Conservation (phyloP, 2,113 vertebrate species). For the Onychostruthus taczanowskii region DNA sequence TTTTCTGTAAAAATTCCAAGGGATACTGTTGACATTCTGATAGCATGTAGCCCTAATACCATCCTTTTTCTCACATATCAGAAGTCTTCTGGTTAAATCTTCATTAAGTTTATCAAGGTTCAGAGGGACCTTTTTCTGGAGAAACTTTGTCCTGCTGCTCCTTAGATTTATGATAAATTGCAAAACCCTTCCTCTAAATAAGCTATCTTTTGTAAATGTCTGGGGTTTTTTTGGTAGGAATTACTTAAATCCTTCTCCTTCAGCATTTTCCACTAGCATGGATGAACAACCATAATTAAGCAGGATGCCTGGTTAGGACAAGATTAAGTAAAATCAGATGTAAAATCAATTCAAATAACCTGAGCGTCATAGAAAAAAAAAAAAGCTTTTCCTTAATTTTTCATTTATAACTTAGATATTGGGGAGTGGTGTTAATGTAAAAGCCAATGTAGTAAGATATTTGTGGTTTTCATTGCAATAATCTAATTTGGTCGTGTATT, state of each 20-base stretch:
- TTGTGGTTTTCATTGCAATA: background rate
- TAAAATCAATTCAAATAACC: background rate
- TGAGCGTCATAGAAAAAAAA: background rate
- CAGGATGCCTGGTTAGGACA: background rate
- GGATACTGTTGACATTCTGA: background rate
- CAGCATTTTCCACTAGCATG: background rate
- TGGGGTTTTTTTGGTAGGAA: background rate
- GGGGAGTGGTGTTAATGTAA: background rate
- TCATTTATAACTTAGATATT: background rate
- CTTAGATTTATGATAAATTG: background rate
- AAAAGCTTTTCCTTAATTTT: background rate
- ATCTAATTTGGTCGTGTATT: fast-evolving
- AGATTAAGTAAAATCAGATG: background rate
- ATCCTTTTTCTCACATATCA: background rate
- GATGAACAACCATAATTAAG: background rate
- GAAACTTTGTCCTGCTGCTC: background rate
- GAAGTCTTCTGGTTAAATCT: background rate
- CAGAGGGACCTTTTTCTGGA: background rate
- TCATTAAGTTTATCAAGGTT: background rate
- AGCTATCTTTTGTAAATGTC: background rate
- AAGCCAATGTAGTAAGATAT: background rate
- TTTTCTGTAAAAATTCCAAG: background rate
- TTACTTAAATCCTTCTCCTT: background rate
- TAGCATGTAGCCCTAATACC: background rate
- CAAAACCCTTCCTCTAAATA: background rate